These are phyloP conservation scores for Cosmopolites sordidus DNA, from an alignment of 2,888 invertebrate genomes.

Conservation along the genomic window DNA sequence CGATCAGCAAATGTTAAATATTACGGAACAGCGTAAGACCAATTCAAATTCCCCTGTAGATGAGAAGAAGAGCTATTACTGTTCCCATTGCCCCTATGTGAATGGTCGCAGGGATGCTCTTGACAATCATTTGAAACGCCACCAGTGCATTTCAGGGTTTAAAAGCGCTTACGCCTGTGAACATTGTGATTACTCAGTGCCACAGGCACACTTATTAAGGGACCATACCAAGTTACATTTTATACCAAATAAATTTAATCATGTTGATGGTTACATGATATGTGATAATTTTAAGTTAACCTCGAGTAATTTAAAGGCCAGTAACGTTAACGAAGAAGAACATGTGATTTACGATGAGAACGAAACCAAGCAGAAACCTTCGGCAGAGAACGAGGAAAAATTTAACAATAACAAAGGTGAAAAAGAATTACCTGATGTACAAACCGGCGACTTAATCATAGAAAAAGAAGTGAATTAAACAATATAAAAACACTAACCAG, in stretches of 20 bases:
- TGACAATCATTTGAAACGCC: slow-evolving; percentile 71
- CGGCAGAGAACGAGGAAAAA: slow-evolving; percentile 32
- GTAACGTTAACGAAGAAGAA: slow-evolving; percentile 30
- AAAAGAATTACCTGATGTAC: slow-evolving; percentile 45
- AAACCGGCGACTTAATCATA: slow-evolving; percentile 45
- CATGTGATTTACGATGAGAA: slow-evolving; percentile 29
- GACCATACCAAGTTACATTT: slow-evolving; percentile 82
- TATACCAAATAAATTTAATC: slow-evolving; percentile 53
- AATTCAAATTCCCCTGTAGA: slow-evolving; percentile 39
- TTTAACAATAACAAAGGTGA: slow-evolving; percentile 46
- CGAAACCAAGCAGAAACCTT: slow-evolving; percentile 18
- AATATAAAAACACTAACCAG: neutral
- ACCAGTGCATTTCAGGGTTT: slow-evolving; percentile 58
- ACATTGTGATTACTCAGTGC: slow-evolving; percentile 77
- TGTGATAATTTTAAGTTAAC: slow-evolving; percentile 58
- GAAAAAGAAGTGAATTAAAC: slow-evolving; percentile 35
- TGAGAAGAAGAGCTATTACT: slow-evolving; percentile 62
- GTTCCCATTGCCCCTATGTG: slow-evolving; percentile 76
- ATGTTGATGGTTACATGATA: slow-evolving; percentile 59
- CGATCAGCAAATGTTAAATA: slow-evolving; percentile 60
- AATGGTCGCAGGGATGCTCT: slow-evolving; percentile 69
- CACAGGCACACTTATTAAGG: slow-evolving; percentile 67
- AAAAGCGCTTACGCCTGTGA: slow-evolving; percentile 66
- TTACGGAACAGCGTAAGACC: slow-evolving; percentile 54
- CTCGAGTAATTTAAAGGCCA: slow-evolving; percentile 50